Base-by-base conservation (phyloP, 2,888 invertebrate species). In the Minunthozetes semirufus region DNA sequence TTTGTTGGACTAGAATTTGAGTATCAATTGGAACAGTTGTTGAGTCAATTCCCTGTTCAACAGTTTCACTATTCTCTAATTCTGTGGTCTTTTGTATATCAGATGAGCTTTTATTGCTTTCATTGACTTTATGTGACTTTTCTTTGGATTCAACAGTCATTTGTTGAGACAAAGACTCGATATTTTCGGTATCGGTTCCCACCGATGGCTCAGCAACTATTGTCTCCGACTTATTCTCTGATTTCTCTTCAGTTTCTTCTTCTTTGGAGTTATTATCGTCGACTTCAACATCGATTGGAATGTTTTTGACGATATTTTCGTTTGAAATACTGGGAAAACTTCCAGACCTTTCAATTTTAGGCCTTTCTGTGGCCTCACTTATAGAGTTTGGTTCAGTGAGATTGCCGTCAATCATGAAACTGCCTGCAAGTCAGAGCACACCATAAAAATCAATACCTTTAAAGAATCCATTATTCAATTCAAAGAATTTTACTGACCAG, bases 331-430 rank as follows among this genome's bases (percentile, higher is more conserved):
- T 61, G 4, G 73, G 66, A 48, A 73, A 38, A 61, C 73, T 73
- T 22, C 46, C 73, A 42, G 73, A 38, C 38, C 38, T 73, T 19
- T 56, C 61, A 38, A 73, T 63, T 42, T 25, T 72, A 22, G 72
- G 59, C 25, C n/a, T 70, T 17, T 70, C 70, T 17, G 48, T 25
- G 38, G 22, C 9, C 15, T 70, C 70, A 15, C n/a, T 53, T 0
- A 59, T 17, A 38, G 56, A 59, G 50, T 50, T 72, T 8, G 56
- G 56, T 46, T 74, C 68, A n/a, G 72, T 48, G 5, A 25, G 38
- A 13, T 63, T 48, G 56, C 68, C 71, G 38, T 76, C 76, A 25
- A 76, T 59, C 70, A 76, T 63, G 61, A 76, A 76, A 33, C 46
- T 48, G n/a, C 76, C 70, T 70, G 22, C 38, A 68, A 61, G 1